Conservation (phyloP, 2,797 vertebrate genomes). For the Lacerta viridis region DNA sequence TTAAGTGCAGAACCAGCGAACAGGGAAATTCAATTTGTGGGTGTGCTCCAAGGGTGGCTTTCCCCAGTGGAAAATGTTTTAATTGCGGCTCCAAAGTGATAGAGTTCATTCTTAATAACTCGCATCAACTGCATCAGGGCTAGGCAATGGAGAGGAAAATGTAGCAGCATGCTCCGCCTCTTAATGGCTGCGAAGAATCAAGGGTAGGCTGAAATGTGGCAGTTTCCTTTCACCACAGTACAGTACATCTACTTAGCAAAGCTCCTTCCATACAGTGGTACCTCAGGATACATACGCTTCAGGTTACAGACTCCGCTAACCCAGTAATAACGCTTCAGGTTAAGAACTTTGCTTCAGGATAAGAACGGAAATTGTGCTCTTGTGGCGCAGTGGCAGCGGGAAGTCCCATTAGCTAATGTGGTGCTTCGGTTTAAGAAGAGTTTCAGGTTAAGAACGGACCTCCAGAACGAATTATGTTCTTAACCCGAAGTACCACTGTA, state of each 20-base stretch:
- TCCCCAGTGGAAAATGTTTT: conserved; percentile 34
- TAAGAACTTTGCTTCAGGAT: too few relatives aligned
- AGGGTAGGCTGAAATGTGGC: not conserved
- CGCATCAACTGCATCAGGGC: conserved; percentile 5
- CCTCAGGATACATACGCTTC: too few relatives aligned
- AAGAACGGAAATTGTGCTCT: too few relatives aligned
- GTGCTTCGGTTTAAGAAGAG: too few relatives aligned
- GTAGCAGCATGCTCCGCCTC: not conserved
- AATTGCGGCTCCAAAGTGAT: conserved; percentile 27
- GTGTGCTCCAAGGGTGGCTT: conserved; percentile 15
- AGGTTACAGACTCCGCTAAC: too few relatives aligned
- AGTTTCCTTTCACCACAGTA: not conserved
- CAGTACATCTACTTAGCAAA: not conserved
- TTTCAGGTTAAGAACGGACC: too few relatives aligned
- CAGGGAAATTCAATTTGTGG: conserved; percentile 28
- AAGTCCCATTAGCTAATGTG: too few relatives aligned
- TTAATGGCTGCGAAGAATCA: not conserved
- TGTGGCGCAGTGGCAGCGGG: too few relatives aligned
- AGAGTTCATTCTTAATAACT: conserved; percentile 39
- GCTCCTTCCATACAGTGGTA: not conserved
- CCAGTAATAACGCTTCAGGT: too few relatives aligned
- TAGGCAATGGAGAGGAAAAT: conserved; percentile 1
- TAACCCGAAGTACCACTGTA: too few relatives aligned
- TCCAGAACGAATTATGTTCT: too few relatives aligned
- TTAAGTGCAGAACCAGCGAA: conserved; percentile 3